Conservation (phyloP, 2,888 invertebrate genomes). For the Hypsopygia costalis region DNA sequence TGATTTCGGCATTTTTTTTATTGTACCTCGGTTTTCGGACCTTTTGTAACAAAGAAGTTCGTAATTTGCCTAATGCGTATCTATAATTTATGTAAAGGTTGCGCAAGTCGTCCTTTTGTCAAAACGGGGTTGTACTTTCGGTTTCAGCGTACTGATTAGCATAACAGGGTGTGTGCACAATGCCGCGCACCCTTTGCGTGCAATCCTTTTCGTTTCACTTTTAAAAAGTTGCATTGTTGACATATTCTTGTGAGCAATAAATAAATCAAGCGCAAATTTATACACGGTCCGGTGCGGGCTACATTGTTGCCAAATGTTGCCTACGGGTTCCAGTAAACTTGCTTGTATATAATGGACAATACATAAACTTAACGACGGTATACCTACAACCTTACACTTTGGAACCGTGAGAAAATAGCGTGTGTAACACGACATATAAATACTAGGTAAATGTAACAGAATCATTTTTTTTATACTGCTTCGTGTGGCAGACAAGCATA, state of each 20-base stretch:
- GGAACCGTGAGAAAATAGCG: slow-evolving; percentile 35
- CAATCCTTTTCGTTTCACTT: slow-evolving; percentile 74
- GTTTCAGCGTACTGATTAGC: slow-evolving; percentile 76
- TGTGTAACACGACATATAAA: slow-evolving; percentile 3
- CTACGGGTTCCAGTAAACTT: slow-evolving; percentile 27
- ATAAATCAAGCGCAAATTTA: slow-evolving; percentile 74
- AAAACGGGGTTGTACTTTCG: slow-evolving; percentile 55
- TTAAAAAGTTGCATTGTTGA: slow-evolving; percentile 72
- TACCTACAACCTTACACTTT: slow-evolving; percentile 13
- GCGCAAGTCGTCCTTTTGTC: slow-evolving; percentile 57
- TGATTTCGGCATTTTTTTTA: slow-evolving; percentile 53
- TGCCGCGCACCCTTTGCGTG: slow-evolving; percentile 61
- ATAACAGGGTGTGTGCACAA: slow-evolving; percentile 68
- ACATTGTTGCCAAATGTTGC: slow-evolving; percentile 55
- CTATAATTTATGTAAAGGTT: slow-evolving; percentile 74
- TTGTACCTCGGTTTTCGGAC: slow-evolving; percentile 35
- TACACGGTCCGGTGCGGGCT: slow-evolving; percentile 48
- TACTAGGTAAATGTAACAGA: slow-evolving; percentile 2
- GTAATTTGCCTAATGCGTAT: slow-evolving; percentile 72
- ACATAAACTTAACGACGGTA: slow-evolving; percentile 28
- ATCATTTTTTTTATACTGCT: no score
- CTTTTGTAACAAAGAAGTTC: slow-evolving; percentile 43
- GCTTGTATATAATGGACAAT: slow-evolving; percentile 31
- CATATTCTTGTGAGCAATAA: slow-evolving; percentile 68
- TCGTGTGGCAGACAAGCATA: no score